Percentiles rank a stretch among this genome's conserved stretches.
Conservation (phyloP, 2,113 vertebrate species). For the Pterocles gutturalis region DNA sequence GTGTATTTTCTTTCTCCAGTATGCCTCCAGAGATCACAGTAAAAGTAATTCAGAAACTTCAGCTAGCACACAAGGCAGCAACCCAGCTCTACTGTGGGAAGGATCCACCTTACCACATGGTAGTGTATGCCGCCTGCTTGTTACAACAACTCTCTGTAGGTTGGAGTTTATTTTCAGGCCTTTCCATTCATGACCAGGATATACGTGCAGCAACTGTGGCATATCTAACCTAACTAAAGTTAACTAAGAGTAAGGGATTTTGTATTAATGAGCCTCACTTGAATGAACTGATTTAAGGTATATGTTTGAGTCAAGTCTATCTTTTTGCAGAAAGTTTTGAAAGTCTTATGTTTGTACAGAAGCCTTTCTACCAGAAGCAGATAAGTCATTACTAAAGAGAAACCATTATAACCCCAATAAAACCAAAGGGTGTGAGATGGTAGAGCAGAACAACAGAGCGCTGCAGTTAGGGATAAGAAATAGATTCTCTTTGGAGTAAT, state of each 20-base stretch:
- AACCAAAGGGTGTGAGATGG: rapidly evolving
- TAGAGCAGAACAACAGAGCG: neutral
- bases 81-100: neutral
- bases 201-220: neutral
- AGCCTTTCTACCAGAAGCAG: neutral
- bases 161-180: neutral
- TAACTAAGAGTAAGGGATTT: neutral
- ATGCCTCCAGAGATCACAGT: neutral
- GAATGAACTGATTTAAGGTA: neutral
- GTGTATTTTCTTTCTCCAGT: neutral
- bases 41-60: slow-evolving; percentile 26
- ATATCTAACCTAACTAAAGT: neutral
- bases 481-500: neutral
- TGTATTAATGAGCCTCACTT: neutral
- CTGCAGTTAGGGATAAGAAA: neutral
- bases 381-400: neutral
- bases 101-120: neutral
- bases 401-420: neutral
- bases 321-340: neutral
- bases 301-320: neutral
- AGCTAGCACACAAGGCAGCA: neutral
- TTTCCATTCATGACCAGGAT: neutral
- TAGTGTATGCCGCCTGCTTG: neutral
- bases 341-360: neutral
- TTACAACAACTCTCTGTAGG: neutral